A percentile compares a stretch with the other conserved stretches of the same genome.
phyloP scores from a whole-genome alignment of 2,888 invertebrate species.

The Urechis unicinctus region DNA sequence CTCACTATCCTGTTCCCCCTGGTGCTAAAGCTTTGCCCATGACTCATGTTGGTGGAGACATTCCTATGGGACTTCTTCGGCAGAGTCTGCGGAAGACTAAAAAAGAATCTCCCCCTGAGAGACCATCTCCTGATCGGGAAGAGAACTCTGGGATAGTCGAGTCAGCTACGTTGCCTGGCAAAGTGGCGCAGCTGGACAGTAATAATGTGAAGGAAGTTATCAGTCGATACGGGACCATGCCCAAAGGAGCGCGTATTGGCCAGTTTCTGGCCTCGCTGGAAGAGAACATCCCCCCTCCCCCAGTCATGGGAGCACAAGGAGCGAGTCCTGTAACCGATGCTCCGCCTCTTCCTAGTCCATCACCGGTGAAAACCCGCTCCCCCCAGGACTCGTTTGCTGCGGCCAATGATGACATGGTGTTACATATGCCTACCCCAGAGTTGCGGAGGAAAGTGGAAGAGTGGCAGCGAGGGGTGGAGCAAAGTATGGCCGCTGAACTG shows the following conservation, averaged over 20 bases:
- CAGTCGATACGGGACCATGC: slow-evolving; percentile 91
- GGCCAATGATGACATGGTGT: neutral
- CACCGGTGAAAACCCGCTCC: too few relatives aligned
- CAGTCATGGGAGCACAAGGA: neutral
- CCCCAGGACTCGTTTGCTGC: too few relatives aligned
- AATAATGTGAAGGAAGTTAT: slow-evolving; percentile 86
- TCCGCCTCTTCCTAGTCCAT: slow-evolving; percentile 1
- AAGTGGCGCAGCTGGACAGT: slow-evolving; percentile 73
- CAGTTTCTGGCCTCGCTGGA: slow-evolving; percentile 86
- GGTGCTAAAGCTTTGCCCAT: neutral
- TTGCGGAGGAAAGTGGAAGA: slow-evolving; percentile 23
- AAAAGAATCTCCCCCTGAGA: slow-evolving; percentile 1
- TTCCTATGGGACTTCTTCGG: slow-evolving; percentile 12
- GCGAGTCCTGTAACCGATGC: slow-evolving; percentile 16
- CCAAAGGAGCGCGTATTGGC: slow-evolving; percentile 92
- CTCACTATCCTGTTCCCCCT: neutral
- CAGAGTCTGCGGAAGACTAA: slow-evolving; percentile 16
- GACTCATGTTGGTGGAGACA: neutral
- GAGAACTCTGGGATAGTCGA: neutral
- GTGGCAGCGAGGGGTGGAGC: slow-evolving; percentile 21
- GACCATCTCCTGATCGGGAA: neutral
- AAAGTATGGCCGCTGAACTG: slow-evolving; percentile 4
- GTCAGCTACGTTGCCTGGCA: neutral
- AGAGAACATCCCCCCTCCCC: slow-evolving; percentile 28
- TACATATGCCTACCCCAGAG: slow-evolving; percentile 19